These are phyloP conservation scores for Chymomyza procnemis DNA, from an alignment of 2,888 invertebrate genomes.

Conservation along the genomic window DNA sequence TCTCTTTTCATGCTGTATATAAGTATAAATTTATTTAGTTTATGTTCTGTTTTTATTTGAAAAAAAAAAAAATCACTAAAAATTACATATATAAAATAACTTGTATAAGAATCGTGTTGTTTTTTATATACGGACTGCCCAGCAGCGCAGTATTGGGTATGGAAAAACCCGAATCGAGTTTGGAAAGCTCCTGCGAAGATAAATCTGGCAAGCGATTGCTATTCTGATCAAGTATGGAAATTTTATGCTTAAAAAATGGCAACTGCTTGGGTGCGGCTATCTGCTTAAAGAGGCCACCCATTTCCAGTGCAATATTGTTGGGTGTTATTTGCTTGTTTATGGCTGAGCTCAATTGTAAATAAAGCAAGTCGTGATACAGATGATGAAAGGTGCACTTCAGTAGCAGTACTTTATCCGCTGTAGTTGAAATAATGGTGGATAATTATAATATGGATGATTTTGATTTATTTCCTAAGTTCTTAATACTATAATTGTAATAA, in stretches of 20 bases:
- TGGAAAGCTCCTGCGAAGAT: conserved; percentile 75
- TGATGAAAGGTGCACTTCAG: conserved; percentile 77
- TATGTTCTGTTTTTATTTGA: not conserved
- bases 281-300: conserved; percentile 74
- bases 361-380: conserved; percentile 75
- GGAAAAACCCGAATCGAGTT: conserved; percentile 78
- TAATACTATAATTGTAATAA: too few species aligned
- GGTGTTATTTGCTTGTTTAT: conserved; percentile 12
- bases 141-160: conserved; percentile 80
- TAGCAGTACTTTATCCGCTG: conserved; percentile 74
- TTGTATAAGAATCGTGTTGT: conserved; percentile 80
- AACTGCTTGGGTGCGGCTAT: conserved; percentile 64
- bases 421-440: conserved; percentile 34
- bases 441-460: not conserved
- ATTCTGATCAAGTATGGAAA: conserved; percentile 76
- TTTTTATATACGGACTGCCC: conserved; percentile 78
- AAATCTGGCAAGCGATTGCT: conserved; percentile 71
- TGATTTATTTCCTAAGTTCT: not conserved
- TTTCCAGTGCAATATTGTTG: conserved; percentile 75
- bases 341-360: conserved; percentile 69
- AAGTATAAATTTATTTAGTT: too few species aligned
- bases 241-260: conserved; percentile 72
- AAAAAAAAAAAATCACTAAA: not conserved
- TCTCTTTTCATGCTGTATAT: conserved; percentile 3
- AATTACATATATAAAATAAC: conserved; percentile 80